A percentile compares a stretch with the other conserved stretches of the same genome.
Conservation (phyloP, 2,888 invertebrate genomes). For the Drosophila ezoana region DNA sequence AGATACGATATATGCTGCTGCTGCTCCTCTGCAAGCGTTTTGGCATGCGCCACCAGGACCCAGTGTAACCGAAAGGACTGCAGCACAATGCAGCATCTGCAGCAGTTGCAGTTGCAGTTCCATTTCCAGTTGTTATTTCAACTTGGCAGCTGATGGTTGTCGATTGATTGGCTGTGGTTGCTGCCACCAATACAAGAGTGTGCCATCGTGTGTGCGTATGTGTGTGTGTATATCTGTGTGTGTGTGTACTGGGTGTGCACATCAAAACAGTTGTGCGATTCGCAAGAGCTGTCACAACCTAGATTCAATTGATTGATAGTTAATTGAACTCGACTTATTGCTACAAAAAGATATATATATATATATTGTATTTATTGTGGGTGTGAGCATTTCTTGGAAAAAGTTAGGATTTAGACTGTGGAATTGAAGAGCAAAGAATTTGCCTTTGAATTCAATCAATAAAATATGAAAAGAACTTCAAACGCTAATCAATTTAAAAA, state of each 20-base stretch:
- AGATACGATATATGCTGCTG: conserved; percentile 15
- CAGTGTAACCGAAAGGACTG: conserved; percentile 7
- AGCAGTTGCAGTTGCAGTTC: conserved; percentile 19
- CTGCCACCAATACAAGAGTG: conserved; percentile 1
- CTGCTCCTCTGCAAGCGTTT: conserved; percentile 4
- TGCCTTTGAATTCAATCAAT: too few species aligned
- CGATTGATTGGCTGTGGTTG: conserved; percentile 40
- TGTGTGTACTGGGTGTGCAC: not conserved
- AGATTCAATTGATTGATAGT: conserved; percentile 9
- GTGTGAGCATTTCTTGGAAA: too few species aligned
- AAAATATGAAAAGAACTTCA: too few species aligned
- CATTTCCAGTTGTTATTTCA: conserved; percentile 32
- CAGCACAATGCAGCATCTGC: conserved; percentile 46
- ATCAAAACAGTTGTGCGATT: conserved; percentile 23
- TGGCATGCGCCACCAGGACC: conserved; percentile 58
- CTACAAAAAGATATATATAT: not conserved
- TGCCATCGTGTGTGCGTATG: not conserved
- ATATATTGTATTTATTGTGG: too few species aligned
- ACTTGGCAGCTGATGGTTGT: conserved; percentile 52
- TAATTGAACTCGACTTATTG: not conserved
- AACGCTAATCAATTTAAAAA: too few species aligned
- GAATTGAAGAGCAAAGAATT: too few species aligned
- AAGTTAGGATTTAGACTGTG: too few species aligned
- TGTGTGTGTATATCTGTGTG: conserved; percentile 2
- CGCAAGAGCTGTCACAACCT: conserved; percentile 7